Evolutionary conservation across 2,797 vertebrate species (phyloP).

Genomic region (Molossus molossus): DNA sequence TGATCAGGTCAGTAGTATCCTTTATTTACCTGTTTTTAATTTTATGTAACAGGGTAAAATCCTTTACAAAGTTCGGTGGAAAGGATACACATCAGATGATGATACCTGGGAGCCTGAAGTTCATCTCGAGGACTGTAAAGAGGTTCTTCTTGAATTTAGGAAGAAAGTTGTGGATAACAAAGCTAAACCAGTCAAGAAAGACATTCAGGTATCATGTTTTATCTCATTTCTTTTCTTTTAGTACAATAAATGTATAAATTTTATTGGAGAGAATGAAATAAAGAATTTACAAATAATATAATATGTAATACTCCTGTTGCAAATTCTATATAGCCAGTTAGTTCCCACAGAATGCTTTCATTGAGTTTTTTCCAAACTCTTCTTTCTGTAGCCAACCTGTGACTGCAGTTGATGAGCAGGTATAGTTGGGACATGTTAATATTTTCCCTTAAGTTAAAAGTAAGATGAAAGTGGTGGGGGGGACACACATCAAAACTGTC

Average conservation of each 20-base stretch:
- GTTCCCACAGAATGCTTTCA: conserved; percentile 21
- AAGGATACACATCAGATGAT: conserved; percentile 97
- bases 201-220: conserved; percentile 90
- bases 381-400: conserved; percentile 3
- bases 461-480: background rate
- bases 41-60: conserved; percentile 92
- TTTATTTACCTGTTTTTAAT: conserved; percentile 75
- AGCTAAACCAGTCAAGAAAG: conserved; percentile 92
- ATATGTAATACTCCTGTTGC: background rate
- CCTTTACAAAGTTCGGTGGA: conserved; percentile 98
- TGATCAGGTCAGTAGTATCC: conserved; percentile 27
- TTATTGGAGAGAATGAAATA: background rate
- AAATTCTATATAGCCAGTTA: background rate
- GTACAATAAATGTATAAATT: background rate
- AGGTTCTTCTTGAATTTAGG: conserved; percentile 96
- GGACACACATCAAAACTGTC: background rate
- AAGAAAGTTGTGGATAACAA: conserved; percentile 92
- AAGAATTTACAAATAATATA: conserved; percentile 9
- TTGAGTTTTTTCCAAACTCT: conserved; percentile 33
- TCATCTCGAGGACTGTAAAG: conserved; percentile 97
- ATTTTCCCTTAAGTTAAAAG: conserved; percentile 39
- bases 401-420: background rate
- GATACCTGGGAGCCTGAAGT: conserved; percentile 99
- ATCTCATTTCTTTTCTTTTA: conserved; percentile 34
- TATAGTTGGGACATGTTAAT: conserved; percentile 30